Conservation (phyloP, 2,888 invertebrate species). For the Magallana nippona region DNA sequence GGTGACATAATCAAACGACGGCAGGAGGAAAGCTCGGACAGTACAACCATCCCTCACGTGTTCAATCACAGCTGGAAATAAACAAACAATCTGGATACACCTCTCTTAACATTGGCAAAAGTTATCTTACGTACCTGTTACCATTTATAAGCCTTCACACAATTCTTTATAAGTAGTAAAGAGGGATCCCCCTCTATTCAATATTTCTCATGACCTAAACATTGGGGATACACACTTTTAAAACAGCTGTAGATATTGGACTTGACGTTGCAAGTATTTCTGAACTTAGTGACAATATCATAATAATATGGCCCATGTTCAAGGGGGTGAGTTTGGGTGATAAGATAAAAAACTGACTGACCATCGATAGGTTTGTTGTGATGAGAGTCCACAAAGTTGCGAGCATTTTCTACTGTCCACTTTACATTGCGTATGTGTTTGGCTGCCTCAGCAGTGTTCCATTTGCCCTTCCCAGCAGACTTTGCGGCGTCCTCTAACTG, state of each 20-base stretch:
- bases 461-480: slow-evolving; percentile 90
- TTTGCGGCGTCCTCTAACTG: slow-evolving; percentile 95
- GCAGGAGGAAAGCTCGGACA: slow-evolving; percentile 92
- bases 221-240: no score
- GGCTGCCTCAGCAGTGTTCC: slow-evolving; percentile 72
- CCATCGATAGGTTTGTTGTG: slow-evolving; percentile 90
- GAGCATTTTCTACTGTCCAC: slow-evolving; percentile 93
- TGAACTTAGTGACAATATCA: no score
- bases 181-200: no score
- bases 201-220: no score
- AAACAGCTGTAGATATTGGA: no score
- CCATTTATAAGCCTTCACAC: no score
- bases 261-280: no score
- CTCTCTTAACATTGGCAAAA: not conserved
- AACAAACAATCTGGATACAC: not conserved
- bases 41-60: slow-evolving; percentile 99
- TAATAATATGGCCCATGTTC: no score
- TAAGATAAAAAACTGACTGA: slow-evolving; percentile 54
- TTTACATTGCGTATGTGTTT: slow-evolving; percentile 91
- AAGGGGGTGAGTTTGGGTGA: no score
- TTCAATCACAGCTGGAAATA: slow-evolving; percentile 90
- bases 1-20: slow-evolving; percentile 94
- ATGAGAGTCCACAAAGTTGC: slow-evolving; percentile 90
- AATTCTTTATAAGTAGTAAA: no score
- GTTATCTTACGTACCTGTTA: no score